Conservation (phyloP, 2,113 vertebrate species). For the Lophotis ruficrista region DNA sequence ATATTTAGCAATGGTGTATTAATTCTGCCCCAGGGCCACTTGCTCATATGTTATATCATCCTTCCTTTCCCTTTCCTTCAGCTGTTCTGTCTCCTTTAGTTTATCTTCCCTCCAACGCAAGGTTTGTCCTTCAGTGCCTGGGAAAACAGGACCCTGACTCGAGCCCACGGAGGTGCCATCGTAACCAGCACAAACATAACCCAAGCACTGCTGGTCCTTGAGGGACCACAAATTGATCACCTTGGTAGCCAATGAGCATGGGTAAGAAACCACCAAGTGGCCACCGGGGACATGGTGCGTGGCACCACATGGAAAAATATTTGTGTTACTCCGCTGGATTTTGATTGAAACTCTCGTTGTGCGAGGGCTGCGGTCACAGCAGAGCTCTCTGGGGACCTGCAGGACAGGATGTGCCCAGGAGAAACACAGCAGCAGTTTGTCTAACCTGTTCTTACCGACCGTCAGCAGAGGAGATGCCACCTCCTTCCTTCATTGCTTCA, state of each 20-base stretch:
- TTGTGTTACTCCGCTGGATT: neutral
- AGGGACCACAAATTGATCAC: neutral
- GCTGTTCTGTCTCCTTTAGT: neutral
- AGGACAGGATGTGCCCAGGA: neutral
- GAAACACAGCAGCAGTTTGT: neutral
- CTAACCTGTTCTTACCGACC: neutral
- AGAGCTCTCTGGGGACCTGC: neutral
- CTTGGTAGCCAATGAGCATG: neutral
- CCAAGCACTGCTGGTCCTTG: neutral
- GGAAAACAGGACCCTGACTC: rapidly evolving
- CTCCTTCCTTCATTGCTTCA: neutral
- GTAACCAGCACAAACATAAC: neutral
- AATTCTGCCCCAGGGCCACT: neutral
- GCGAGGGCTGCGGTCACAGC: neutral
- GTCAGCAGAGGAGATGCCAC: neutral
- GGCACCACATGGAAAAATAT: neutral
- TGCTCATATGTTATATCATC: neutral
- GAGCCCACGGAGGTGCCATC: neutral
- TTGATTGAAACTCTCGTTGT: neutral
- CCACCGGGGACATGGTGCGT: rapidly evolving
- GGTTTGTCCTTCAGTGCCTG: neutral
- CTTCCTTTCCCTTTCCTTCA: neutral
- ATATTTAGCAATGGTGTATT: neutral
- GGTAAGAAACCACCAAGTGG: neutral
- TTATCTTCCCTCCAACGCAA: neutral